Evolutionary conservation across 2,797 vertebrate genomes (phyloP).

Genomic region (Arvicola amphibius): DNA sequence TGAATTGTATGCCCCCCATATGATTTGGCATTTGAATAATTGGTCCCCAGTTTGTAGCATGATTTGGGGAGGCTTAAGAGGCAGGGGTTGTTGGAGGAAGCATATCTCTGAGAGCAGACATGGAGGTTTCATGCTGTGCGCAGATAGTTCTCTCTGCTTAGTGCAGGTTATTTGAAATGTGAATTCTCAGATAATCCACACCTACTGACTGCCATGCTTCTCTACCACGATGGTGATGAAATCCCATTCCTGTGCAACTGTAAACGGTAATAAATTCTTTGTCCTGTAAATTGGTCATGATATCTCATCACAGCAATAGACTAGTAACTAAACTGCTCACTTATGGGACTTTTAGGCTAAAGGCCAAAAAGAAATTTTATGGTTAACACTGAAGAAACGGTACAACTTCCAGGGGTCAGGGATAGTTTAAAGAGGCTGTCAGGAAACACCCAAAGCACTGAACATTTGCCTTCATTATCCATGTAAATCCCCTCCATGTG

Average conservation of each 20-base stretch:
- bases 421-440: background rate
- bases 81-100: background rate
- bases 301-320: background rate
- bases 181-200: background rate
- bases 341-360: background rate
- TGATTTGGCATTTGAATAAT: background rate
- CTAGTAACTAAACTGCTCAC: too few species aligned
- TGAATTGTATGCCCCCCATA: background rate
- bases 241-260: background rate
- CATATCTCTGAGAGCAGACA: background rate
- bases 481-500: background rate
- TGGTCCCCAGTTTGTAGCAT: background rate
- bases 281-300: background rate
- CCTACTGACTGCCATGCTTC: background rate
- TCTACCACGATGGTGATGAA: background rate
- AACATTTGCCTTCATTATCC: background rate
- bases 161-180: background rate
- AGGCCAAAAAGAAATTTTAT: background rate
- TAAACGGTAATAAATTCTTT: background rate
- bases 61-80: background rate
- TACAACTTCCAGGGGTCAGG: background rate
- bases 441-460: rapidly evolving
- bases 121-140: background rate
- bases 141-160: background rate
- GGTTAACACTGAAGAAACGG: background rate